Conservation (phyloP, 2,888 invertebrate genomes). For the Sympetrum striolatum region DNA sequence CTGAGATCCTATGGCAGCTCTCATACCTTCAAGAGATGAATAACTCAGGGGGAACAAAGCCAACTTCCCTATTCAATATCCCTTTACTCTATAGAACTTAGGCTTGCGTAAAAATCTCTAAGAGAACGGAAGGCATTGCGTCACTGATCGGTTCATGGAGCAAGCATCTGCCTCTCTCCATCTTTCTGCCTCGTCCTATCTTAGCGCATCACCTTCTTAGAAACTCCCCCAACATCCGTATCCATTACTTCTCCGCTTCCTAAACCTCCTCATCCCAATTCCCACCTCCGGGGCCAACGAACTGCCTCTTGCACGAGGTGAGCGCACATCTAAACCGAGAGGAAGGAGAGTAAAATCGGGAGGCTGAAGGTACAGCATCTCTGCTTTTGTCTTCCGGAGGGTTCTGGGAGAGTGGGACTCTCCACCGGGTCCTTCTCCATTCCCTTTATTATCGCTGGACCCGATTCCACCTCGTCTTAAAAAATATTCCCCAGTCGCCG, state of each 20-base stretch:
- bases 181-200: not conserved
- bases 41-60: too few relatives aligned
- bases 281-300: not conserved
- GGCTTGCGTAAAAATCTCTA: too few relatives aligned
- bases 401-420: not conserved
- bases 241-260: not conserved
- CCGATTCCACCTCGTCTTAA: not conserved
- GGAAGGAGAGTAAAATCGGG: not conserved
- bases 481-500: not conserved
- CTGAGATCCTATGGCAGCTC: too few relatives aligned
- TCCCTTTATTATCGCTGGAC: not conserved
- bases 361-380: not conserved
- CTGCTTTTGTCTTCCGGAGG: not conserved
- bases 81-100: too few relatives aligned
- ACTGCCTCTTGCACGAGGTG: not conserved
- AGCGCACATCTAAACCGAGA: not conserved
- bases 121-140: not conserved
- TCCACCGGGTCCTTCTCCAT: not conserved
- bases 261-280: not conserved
- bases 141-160: not conserved
- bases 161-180: not conserved
- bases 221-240: not conserved
- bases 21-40: too few relatives aligned
- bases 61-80: too few relatives aligned
- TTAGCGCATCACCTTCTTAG: not conserved